These are phyloP conservation scores for Phainopepla nitens DNA, from an alignment of 2,113 vertebrate genomes.

Conservation along the genomic window DNA sequence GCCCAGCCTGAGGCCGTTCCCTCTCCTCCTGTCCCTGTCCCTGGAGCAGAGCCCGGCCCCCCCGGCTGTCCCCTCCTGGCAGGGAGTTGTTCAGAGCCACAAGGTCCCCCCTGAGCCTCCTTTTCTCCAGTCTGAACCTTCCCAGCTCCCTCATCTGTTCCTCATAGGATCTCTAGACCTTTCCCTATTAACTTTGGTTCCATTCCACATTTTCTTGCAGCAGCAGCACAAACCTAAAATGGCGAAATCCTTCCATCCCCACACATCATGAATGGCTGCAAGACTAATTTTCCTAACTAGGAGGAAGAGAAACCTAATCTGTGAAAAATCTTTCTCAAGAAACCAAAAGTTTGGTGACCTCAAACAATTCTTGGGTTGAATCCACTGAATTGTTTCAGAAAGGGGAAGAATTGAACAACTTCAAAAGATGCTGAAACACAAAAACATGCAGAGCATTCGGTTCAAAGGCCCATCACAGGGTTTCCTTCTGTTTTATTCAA, in stretches of 20 bases:
- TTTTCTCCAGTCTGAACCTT: neutral
- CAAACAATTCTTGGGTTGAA: neutral
- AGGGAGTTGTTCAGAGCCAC: neutral
- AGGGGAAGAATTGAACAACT: neutral
- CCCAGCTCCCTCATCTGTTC: neutral
- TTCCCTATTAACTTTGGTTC: neutral
- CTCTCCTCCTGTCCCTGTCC: neutral
- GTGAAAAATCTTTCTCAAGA: neutral
- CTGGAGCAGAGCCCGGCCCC: accelerated
- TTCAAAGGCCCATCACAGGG: neutral
- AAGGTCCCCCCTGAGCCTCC: neutral
- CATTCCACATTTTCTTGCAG: neutral
- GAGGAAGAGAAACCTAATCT: neutral
- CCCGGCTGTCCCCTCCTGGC: accelerated
- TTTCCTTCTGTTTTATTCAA: constrained; percentile 45
- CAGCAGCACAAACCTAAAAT: neutral
- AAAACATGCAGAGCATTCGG: neutral
- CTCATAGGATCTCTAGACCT: neutral
- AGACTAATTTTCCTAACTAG: neutral
- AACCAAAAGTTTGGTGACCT: neutral
- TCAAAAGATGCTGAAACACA: neutral
- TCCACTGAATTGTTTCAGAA: neutral
- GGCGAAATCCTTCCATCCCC: neutral
- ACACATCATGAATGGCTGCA: neutral
- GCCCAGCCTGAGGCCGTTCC: accelerated